phyloP scores from a whole-genome alignment of 2,113 vertebrate genomes.

The Colistium nudipinnis region DNA sequence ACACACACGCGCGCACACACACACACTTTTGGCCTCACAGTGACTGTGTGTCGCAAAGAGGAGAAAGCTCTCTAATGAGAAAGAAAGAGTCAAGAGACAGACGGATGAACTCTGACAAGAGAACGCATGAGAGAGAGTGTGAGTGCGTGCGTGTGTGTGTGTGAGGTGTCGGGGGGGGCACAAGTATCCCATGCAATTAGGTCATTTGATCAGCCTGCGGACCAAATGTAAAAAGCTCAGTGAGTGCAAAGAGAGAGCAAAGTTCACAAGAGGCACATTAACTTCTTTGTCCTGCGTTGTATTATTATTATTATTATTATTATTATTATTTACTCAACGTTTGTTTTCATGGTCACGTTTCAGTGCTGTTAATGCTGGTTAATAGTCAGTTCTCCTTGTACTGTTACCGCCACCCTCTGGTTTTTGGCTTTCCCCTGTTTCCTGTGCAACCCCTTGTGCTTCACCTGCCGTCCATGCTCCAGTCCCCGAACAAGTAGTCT shows the following conservation, averaged over 20 bases:
- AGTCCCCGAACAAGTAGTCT: neutral
- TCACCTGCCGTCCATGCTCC: neutral
- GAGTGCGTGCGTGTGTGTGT: slow-evolving; percentile 6
- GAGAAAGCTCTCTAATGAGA: neutral
- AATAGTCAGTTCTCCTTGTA: neutral
- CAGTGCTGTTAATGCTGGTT: neutral
- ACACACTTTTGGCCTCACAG: too few species aligned
- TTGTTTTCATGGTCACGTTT: neutral
- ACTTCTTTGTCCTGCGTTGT: slow-evolving; percentile 9
- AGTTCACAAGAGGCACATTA: slow-evolving; percentile 15
- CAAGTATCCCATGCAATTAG: slow-evolving; percentile 50
- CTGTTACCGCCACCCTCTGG: too few species aligned
- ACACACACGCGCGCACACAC: neutral
- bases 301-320: too few species aligned
- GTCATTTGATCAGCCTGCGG: slow-evolving; percentile 58
- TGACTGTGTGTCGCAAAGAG: neutral
- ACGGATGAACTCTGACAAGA: slow-evolving; percentile 3
- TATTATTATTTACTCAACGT: slow-evolving; percentile 16
- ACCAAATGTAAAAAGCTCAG: slow-evolving; percentile 45
- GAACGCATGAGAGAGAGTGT: neutral
- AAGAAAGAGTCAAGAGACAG: neutral
- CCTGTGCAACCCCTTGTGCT: too few species aligned
- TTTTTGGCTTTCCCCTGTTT: too few species aligned
- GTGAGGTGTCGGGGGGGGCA: slow-evolving; percentile 27
- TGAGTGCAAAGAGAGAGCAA: slow-evolving; percentile 2